Evolutionary conservation across 2,888 invertebrate species (phyloP).

Genomic region (Physocephala rufipes): DNA sequence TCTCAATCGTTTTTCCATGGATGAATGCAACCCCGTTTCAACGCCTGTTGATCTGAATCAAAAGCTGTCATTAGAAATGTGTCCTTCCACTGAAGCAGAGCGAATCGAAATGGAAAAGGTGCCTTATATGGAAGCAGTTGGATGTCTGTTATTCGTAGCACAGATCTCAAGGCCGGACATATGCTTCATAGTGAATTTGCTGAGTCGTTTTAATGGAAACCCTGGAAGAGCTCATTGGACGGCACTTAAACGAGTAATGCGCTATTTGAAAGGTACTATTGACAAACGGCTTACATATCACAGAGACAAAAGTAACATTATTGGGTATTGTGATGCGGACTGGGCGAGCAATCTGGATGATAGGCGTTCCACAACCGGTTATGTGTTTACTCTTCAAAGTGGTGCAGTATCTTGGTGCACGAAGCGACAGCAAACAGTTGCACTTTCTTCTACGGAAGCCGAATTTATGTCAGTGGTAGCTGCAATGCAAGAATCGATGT

Average conservation of each 20-base stretch:
- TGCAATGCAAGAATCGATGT: constrained; percentile 42
- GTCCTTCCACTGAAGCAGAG: constrained; percentile 37
- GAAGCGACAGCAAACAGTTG: constrained; percentile 42
- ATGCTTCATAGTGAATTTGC: constrained; percentile 26
- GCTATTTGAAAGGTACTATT: not conserved
- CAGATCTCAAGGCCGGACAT: constrained; percentile 37
- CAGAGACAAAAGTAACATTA: constrained; percentile 20
- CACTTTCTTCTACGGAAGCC: constrained; percentile 44
- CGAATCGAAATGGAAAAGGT: constrained; percentile 31
- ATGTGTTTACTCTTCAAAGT: constrained; percentile 30
- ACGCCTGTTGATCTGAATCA: constrained; percentile 33
- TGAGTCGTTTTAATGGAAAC: constrained; percentile 30
- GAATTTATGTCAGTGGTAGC: constrained; percentile 44
- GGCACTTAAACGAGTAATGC: not conserved
- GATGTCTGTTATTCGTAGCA: constrained; percentile 31
- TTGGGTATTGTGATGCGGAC: constrained; percentile 31
- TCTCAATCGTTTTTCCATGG: constrained; percentile 37
- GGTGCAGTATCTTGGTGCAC: constrained; percentile 43
- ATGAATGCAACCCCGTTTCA: constrained; percentile 23
- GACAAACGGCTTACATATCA: not conserved
- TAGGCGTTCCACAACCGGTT: constrained; percentile 25
- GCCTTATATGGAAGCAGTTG: constrained; percentile 35
- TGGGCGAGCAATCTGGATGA: constrained; percentile 32
- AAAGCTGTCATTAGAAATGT: constrained; percentile 30
- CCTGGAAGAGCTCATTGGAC: constrained; percentile 37